These are phyloP conservation scores for Drosophila kurseongensis DNA, from an alignment of 1,140 invertebrate genomes.

Conservation along the genomic window DNA sequence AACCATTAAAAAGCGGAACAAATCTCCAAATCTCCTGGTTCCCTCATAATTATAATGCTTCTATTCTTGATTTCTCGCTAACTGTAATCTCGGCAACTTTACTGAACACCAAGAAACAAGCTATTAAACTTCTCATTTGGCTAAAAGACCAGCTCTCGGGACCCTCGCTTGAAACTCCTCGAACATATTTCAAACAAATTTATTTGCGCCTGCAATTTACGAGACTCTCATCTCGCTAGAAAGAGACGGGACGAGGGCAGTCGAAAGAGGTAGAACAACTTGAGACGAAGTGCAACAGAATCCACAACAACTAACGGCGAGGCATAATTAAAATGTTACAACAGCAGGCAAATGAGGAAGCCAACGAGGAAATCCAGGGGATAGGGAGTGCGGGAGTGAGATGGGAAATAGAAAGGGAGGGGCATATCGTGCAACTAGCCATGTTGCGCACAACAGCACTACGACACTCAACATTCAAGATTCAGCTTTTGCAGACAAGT, in stretches of 20 bases:
- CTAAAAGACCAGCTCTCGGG: conserved; percentile 22
- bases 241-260: conserved; percentile 1
- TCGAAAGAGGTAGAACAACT: conserved; percentile 15
- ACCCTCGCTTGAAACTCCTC: conserved; percentile 24
- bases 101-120: conserved; percentile 18
- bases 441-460: conserved; percentile 35
- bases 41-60: conserved; percentile 13
- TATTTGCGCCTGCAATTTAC: conserved; percentile 79
- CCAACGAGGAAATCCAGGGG: conserved; percentile 16
- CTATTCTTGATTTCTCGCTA: conserved; percentile 13
- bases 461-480: conserved; percentile 22
- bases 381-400: conserved; percentile 2
- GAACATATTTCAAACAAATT: conserved; percentile 78
- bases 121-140: conserved; percentile 57
- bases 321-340: conserved; percentile 79
- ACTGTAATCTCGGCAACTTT: conserved; percentile 31
- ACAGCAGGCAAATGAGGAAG: conserved; percentile 74
- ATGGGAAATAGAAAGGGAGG: conserved; percentile 22
- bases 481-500: conserved; percentile 59
- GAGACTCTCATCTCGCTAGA: conserved; percentile 38
- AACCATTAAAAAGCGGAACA: background rate
- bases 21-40: background rate
- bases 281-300: conserved; percentile 27
- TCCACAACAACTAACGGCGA: conserved; percentile 56
- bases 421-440: conserved; percentile 18